Percentiles rank a stretch among this genome's conserved stretches.
phyloP scores from a whole-genome alignment of 2,797 vertebrate genomes.

The Schizothorax lantsangensis region DNA sequence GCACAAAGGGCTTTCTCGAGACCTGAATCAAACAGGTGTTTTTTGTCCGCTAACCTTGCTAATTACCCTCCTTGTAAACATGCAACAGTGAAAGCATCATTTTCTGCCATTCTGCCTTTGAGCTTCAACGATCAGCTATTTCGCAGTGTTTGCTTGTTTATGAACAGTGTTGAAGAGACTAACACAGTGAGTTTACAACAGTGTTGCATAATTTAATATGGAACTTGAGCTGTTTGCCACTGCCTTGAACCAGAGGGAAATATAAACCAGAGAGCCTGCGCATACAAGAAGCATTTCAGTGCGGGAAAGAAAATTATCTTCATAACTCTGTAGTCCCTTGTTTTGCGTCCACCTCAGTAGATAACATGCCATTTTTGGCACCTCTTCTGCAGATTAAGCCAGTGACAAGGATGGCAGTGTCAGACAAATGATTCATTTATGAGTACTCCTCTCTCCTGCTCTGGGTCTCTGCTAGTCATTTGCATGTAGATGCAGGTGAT shows the following conservation, averaged over 20 bases:
- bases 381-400: constrained; percentile 4
- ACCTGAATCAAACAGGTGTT: constrained; percentile 43
- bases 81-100: constrained; percentile 20
- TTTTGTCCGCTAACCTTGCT: constrained; percentile 19
- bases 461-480: constrained; percentile 14
- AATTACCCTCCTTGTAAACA: constrained; percentile 41
- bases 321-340: background rate
- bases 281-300: background rate
- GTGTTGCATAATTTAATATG: constrained; percentile 47
- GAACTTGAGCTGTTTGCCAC: constrained; percentile 27
- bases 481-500: constrained; percentile 39
- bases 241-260: constrained; percentile 21
- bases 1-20: constrained; percentile 21
- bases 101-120: constrained; percentile 29
- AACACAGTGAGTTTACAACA: constrained; percentile 25
- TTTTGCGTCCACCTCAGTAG: background rate
- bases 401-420: background rate
- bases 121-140: constrained; percentile 40
- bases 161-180: constrained; percentile 1
- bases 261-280: constrained; percentile 1
- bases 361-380: background rate
- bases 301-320: background rate
- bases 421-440: constrained; percentile 33
- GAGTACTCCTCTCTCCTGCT: constrained; percentile 19
- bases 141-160: constrained; percentile 37